Conservation (phyloP, 2,113 vertebrate species). For the Pagrus major region DNA sequence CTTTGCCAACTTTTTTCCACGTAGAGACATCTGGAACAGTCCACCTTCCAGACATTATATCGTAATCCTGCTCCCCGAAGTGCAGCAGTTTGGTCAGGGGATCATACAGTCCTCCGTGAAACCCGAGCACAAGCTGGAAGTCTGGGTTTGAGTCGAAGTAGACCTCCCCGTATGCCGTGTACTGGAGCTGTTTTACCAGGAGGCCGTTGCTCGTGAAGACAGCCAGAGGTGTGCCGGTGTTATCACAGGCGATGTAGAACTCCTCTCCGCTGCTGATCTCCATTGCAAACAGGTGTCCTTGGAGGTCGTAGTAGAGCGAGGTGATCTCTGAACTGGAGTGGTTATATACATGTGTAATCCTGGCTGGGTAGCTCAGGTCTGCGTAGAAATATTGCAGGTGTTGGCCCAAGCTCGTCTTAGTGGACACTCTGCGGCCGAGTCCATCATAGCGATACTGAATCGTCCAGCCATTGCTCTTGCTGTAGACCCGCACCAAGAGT, state of each 20-base stretch:
- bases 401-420: slow-evolving; percentile 93
- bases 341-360: slow-evolving; percentile 98
- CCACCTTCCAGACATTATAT: slow-evolving; percentile 97
- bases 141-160: slow-evolving; percentile 98
- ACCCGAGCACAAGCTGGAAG: slow-evolving; percentile 97
- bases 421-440: slow-evolving; percentile 93
- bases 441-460: slow-evolving; percentile 97
- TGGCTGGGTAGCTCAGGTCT: slow-evolving; percentile 93
- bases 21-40: slow-evolving; percentile 93
- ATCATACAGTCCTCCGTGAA: slow-evolving; percentile 96
- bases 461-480: slow-evolving; percentile 95
- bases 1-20: slow-evolving; percentile 92
- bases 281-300: slow-evolving; percentile 98
- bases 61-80: slow-evolving; percentile 96
- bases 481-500: slow-evolving; percentile 93
- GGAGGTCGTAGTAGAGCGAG: slow-evolving; percentile 97
- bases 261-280: slow-evolving; percentile 98
- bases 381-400: slow-evolving; percentile 98
- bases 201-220: slow-evolving; percentile 97
- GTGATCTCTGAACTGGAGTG: slow-evolving; percentile 98
- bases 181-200: slow-evolving; percentile 97
- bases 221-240: slow-evolving; percentile 94
- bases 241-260: slow-evolving; percentile 98
- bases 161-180: slow-evolving; percentile 96
- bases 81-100: slow-evolving; percentile 96